Conservation (phyloP, 2,113 vertebrate genomes). For the Pyrgilauda ruficollis region DNA sequence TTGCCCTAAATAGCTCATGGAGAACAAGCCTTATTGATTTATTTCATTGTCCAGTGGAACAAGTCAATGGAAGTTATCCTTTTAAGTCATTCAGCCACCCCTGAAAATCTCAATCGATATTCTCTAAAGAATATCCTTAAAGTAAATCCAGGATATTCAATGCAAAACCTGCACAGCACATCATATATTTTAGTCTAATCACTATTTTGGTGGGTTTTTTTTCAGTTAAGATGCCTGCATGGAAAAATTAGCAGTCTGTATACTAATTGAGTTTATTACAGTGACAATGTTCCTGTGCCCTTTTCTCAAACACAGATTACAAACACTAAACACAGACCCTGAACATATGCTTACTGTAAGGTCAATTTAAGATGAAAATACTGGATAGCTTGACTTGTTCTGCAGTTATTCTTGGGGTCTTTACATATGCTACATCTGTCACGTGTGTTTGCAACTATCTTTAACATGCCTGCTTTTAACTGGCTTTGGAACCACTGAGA, state of each 20-base stretch:
- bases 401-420: not conserved
- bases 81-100: constrained; percentile 14
- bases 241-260: not conserved
- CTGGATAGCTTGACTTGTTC: not conserved
- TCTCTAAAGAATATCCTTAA: not conserved
- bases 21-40: not conserved
- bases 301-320: not conserved
- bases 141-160: constrained; percentile 10
- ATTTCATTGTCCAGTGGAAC: not conserved
- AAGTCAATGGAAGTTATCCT: constrained; percentile 15
- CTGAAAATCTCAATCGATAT: constrained; percentile 14
- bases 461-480: not conserved
- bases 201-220: not conserved
- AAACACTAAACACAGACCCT: not conserved
- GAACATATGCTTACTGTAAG: not conserved
- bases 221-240: not conserved
- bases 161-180: not conserved
- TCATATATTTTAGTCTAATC: not conserved
- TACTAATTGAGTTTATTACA: not conserved
- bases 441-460: not conserved
- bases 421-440: not conserved
- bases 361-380: not conserved
- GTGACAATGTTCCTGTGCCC: not conserved
- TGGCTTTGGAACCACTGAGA: rapidly evolving
- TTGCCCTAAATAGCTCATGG: not conserved